Conservation (phyloP, 2,113 vertebrate species). For the Romanogobio albipinnatus region DNA sequence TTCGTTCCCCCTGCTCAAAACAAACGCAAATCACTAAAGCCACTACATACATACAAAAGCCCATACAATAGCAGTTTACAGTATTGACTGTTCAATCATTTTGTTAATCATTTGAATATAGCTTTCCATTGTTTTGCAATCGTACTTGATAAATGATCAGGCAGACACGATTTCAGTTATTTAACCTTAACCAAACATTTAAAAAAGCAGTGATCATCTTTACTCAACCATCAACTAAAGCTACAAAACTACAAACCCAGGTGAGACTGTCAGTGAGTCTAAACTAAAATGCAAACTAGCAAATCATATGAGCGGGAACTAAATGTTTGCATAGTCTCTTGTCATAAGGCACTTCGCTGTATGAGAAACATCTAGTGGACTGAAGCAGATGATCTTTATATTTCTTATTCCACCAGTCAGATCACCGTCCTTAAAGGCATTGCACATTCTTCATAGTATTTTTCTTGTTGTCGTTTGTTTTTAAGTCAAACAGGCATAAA, state of each 20-base stretch:
- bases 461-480: slow-evolving; percentile 8
- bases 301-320: slow-evolving; percentile 77
- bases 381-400: slow-evolving; percentile 54
- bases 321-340: slow-evolving; percentile 91
- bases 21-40: slow-evolving; percentile 79
- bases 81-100: slow-evolving; percentile 66
- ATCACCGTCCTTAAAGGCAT: slow-evolving; percentile 52
- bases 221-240: slow-evolving; percentile 58
- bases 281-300: slow-evolving; percentile 59
- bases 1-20: slow-evolving; percentile 73
- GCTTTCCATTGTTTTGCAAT: slow-evolving; percentile 54
- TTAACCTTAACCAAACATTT: slow-evolving; percentile 67
- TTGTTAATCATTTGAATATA: slow-evolving; percentile 53
- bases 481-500: slow-evolving; percentile 33
- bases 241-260: slow-evolving; percentile 73
- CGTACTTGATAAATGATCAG: slow-evolving; percentile 58
- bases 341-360: slow-evolving; percentile 88
- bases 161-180: slow-evolving; percentile 65
- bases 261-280: slow-evolving; percentile 62
- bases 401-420: slow-evolving; percentile 48
- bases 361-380: slow-evolving; percentile 67
- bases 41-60: slow-evolving; percentile 83
- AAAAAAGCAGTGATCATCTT: slow-evolving; percentile 66
- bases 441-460: slow-evolving; percentile 60
- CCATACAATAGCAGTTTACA: slow-evolving; percentile 72